Base-by-base conservation (phyloP, 92 coral and sea anemone genomes). In the Umimayanthus kanabou region DNA sequence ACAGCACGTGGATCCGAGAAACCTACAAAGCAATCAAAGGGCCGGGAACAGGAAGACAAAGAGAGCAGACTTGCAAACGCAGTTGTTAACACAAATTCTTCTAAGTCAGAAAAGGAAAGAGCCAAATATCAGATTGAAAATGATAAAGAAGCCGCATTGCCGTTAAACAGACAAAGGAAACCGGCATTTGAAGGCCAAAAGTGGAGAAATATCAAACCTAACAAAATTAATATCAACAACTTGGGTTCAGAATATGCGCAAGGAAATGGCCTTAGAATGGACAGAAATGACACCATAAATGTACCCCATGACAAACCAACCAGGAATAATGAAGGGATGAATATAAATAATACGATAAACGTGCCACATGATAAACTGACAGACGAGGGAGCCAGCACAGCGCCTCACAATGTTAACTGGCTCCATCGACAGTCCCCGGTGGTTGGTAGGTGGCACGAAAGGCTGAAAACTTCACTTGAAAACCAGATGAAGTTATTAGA, bases 251-350 rank as follows among this genome's bases (percentile, higher is more conserved):
- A 18, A 40, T 1, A 83, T 14, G 9, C 43, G 18, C 76, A 57
- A 29, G 29, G 20, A 64, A 69, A 69, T 83, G 26, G 40, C 28
- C 25, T 53, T 29, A 45, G 22, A 70, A 83, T 18, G 77, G 43
- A 47, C 39, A 26, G 14, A 26, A 70, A 70, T 26, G 87, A 83
- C 30, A 83, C 87, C 11, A 83, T 83, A 45, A 71, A 71, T 43
- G 61, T 83, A 69, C 87, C 87, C 25, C 87, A 83, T 47, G 84
- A 80, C 71, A 80, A 13, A 55, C 72, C 47, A 57, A 33, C 16
- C 57, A 9, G 39, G 58, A 25, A 25, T 74, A 16, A 23, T 9
- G 79, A 9, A 14, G 42, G 25, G 14, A 71, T 9, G 9, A 33
- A 83, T 9, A 26, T 6, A 23, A 70, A 83, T 39, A 29, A 81